Percentiles rank a stretch among this genome's conserved stretches.
Conservation (phyloP, 1,140 invertebrate genomes). For the Drosophila auraria region DNA sequence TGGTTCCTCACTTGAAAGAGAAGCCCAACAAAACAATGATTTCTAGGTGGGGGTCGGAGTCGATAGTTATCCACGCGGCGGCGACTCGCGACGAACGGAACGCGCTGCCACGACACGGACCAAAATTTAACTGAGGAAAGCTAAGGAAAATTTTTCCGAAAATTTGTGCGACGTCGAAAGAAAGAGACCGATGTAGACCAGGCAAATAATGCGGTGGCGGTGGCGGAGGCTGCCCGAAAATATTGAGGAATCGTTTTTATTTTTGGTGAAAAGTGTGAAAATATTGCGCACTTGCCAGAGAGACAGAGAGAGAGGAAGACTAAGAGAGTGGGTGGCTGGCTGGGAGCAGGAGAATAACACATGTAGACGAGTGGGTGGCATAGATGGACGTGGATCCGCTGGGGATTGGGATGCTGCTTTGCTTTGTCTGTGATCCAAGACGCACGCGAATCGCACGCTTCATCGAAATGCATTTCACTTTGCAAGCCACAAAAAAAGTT, state of each 20-base stretch:
- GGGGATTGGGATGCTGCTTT: conserved; percentile 19
- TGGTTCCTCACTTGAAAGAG: conserved; percentile 68
- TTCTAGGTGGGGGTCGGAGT: conserved; percentile 34
- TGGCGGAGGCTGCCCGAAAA: conserved; percentile 51
- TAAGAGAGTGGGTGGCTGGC: conserved; percentile 3
- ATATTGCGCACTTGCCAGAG: conserved; percentile 80
- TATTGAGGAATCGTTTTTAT: conserved; percentile 83
- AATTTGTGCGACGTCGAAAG: conserved; percentile 55
- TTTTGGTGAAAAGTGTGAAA: conserved; percentile 83
- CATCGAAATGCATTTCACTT: conserved; percentile 60
- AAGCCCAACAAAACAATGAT: conserved; percentile 39
- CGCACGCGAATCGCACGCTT: conserved; percentile 40
- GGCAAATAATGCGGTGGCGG: conserved; percentile 45
- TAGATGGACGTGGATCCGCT: conserved; percentile 24
- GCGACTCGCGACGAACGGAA: conserved; percentile 58
- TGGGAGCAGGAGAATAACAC: conserved; percentile 23
- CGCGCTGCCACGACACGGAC: conserved; percentile 79
- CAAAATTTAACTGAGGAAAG: conserved; percentile 78
- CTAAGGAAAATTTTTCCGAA: conserved; percentile 49
- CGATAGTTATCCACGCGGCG: conserved; percentile 47
- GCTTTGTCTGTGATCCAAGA: conserved; percentile 46
- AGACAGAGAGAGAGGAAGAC: conserved; percentile 6
- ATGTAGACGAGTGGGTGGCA: conserved; percentile 36
- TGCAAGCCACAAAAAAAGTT: conserved; percentile 24
- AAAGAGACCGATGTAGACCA: conserved; percentile 49